These are phyloP conservation scores for Bombylius major DNA, from an alignment of 2,888 invertebrate genomes.

Conservation along the genomic window DNA sequence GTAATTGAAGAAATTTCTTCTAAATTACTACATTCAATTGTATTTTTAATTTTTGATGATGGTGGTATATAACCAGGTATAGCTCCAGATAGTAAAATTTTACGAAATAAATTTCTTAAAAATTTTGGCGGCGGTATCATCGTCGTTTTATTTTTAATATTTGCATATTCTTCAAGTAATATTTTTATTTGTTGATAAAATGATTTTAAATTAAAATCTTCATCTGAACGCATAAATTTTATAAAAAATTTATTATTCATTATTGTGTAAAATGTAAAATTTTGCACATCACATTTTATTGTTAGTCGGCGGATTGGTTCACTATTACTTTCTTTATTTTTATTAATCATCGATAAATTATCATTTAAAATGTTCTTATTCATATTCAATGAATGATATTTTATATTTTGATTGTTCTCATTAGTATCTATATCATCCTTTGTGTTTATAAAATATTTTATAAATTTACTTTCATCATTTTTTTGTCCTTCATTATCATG, in stretches of 20 bases:
- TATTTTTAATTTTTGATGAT: not conserved
- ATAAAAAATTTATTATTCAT: constrained; percentile 9
- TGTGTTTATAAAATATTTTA: no score
- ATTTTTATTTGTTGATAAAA: constrained; percentile 29
- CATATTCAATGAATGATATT: no score
- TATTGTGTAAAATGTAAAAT: constrained; percentile 7
- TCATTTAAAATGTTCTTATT: not conserved
- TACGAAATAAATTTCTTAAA: constrained; percentile 30
- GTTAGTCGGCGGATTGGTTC: not conserved
- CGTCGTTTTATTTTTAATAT: no score
- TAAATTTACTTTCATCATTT: no score
- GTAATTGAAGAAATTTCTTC: no score
- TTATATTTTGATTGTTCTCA: no score
- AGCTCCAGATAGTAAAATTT: constrained; percentile 27
- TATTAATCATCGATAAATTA: not conserved
- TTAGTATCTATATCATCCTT: no score
- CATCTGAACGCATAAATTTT: constrained; percentile 8
- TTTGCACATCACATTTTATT: constrained; percentile 3
- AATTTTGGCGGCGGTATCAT: constrained; percentile 13
- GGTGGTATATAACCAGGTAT: constrained; percentile 17
- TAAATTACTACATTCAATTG: not conserved
- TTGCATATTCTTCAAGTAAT: not conserved
- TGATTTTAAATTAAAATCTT: constrained; percentile 30
- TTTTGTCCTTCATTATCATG: no score
- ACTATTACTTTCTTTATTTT: not conserved